Conservation (phyloP, 2,113 vertebrate genomes). For the Camelus dromedarius region DNA sequence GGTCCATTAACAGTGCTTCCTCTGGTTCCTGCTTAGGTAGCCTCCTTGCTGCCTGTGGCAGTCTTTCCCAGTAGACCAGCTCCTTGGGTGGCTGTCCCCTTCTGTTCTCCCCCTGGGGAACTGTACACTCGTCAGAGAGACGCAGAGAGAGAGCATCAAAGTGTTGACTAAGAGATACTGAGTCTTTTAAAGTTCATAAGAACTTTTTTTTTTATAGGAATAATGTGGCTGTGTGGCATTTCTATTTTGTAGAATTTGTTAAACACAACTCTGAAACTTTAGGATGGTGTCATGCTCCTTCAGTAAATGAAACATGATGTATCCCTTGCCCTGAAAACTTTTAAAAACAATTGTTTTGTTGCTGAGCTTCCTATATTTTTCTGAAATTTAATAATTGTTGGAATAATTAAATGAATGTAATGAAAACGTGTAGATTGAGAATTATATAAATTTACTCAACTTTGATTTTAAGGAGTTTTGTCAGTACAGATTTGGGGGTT, state of each 20-base stretch:
- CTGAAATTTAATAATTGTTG: conserved; percentile 19
- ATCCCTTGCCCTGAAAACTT: conserved; percentile 21
- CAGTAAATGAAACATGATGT: neutral
- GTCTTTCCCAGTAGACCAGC: neutral
- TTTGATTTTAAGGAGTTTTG: conserved; percentile 30
- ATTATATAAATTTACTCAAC: neutral
- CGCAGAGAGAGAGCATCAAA: neutral
- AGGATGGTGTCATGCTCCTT: neutral
- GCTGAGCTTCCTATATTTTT: conserved; percentile 37
- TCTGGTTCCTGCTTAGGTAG: neutral
- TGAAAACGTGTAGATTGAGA: conserved; percentile 26
- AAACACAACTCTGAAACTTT: neutral
- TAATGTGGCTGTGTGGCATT: neutral
- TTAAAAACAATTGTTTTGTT: conserved; percentile 9
- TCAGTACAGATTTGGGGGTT: neutral
- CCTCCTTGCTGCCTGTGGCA: rapidly evolving
- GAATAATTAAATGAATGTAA: conserved; percentile 37
- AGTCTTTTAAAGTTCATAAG: neutral
- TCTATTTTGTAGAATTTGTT: neutral
- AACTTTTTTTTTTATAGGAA: neutral
- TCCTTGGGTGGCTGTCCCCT: neutral
- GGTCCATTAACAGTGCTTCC: neutral
- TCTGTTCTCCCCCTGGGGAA: neutral
- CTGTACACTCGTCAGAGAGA: neutral
- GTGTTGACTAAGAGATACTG: neutral